Conservation (phyloP, 2,113 vertebrate species). For the Cisticola juncidis region DNA sequence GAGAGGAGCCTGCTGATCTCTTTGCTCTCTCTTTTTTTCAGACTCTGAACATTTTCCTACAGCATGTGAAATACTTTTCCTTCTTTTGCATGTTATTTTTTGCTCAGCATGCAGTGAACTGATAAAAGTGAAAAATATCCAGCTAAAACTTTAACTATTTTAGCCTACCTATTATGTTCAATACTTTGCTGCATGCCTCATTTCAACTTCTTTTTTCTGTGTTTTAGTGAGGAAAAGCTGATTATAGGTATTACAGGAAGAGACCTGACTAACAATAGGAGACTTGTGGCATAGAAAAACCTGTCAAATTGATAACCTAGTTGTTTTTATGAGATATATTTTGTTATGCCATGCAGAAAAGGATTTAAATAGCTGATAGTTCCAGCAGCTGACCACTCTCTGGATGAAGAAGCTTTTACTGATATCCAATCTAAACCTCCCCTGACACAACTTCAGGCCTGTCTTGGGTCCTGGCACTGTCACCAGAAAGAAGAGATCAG, state of each 20-base stretch:
- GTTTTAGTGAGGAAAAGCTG: not conserved
- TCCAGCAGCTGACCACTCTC: not conserved
- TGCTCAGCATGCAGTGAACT: not conserved
- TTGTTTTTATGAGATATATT: slow-evolving; percentile 1
- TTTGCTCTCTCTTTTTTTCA: not conserved
- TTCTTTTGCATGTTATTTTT: not conserved
- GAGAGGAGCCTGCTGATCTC: not conserved
- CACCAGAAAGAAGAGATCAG: not conserved
- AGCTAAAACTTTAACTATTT: slow-evolving; percentile 49
- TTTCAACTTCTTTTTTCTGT: slow-evolving; percentile 22
- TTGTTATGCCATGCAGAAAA: not conserved
- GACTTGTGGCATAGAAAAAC: not conserved
- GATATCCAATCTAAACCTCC: too few relatives aligned
- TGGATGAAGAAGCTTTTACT: not conserved
- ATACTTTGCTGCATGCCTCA: not conserved
- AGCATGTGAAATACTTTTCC: not conserved
- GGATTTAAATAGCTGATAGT: slow-evolving; percentile 10
- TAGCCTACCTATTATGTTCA: slow-evolving; percentile 31
- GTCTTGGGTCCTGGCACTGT: not conserved
- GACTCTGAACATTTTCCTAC: not conserved
- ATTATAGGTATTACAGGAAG: slow-evolving; percentile 21
- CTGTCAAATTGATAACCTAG: slow-evolving; percentile 24
- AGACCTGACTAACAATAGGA: not conserved
- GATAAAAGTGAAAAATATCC: slow-evolving; percentile 30
- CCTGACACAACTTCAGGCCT: not conserved